Percentiles rank a stretch among this genome's conserved stretches.
These are phyloP conservation scores for Cricetomys ansorgei DNA, from an alignment of 2,113 vertebrate genomes.

Conservation along the genomic window DNA sequence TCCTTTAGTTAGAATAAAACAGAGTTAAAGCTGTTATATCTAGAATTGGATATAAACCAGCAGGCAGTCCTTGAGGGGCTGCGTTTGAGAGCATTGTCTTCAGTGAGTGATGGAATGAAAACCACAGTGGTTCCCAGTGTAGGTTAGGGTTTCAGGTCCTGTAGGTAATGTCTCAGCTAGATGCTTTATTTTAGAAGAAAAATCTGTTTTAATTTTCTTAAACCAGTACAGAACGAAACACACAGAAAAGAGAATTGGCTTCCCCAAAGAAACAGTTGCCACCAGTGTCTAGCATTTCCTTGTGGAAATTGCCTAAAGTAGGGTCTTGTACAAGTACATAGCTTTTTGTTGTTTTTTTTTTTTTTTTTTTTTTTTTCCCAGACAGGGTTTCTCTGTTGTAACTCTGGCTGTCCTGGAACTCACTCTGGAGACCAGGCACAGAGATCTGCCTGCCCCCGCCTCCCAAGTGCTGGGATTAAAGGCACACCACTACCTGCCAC, in stretches of 20 bases:
- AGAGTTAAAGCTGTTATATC: not conserved
- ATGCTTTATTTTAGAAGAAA: slow-evolving; percentile 34
- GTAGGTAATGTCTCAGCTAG: not conserved
- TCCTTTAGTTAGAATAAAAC: not conserved
- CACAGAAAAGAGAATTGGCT: not conserved
- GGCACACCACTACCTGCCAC: too few species aligned
- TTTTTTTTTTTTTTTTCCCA: too few species aligned
- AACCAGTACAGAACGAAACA: not conserved
- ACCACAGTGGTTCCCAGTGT: not conserved
- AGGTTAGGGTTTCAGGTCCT: not conserved
- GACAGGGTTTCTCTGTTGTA: too few species aligned
- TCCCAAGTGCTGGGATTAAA: too few species aligned
- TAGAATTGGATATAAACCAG: not conserved
- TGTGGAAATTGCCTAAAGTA: not conserved
- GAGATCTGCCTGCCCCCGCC: too few species aligned
- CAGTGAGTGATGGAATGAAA: not conserved
- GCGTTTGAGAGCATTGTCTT: not conserved
- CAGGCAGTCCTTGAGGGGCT: not conserved
- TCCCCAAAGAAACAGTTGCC: not conserved
- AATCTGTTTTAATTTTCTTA: not conserved
- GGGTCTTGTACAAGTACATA: not conserved
- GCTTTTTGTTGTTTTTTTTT: too few species aligned
- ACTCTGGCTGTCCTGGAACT: too few species aligned
- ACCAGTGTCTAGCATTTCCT: not conserved
- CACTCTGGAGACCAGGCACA: too few species aligned